Percentiles rank a stretch among this genome's conserved stretches.
Conservation (phyloP, 2,888 invertebrate species). For the Eristalinus sepulchralis region DNA sequence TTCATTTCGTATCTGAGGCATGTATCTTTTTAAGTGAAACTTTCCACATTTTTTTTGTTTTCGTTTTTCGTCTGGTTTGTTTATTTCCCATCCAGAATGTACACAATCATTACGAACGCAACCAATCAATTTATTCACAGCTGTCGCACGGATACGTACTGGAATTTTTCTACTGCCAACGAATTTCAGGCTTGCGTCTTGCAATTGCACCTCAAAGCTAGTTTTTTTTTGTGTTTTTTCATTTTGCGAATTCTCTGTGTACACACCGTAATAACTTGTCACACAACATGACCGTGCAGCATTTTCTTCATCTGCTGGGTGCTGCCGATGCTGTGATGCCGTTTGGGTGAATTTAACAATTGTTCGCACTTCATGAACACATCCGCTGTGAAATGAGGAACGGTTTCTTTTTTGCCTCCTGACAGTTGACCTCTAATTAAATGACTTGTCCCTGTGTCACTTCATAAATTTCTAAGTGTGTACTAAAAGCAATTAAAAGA, state of each 20-base stretch:
- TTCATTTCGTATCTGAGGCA: background rate
- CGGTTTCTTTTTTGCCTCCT: background rate
- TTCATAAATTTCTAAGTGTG: slow-evolving; percentile 30
- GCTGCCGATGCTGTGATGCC: too few relatives aligned
- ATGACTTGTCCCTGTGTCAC: slow-evolving; percentile 43
- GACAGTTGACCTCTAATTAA: slow-evolving; percentile 44
- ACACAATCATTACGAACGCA: slow-evolving; percentile 3
- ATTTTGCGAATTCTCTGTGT: background rate
- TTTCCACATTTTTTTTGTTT: slow-evolving; percentile 64
- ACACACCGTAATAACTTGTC: slow-evolving; percentile 62
- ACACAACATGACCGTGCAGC: slow-evolving; percentile 65
- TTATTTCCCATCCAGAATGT: slow-evolving; percentile 31
- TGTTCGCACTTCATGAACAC: background rate
- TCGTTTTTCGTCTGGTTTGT: too few relatives aligned
- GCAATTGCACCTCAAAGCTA: background rate
- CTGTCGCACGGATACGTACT: slow-evolving; percentile 61
- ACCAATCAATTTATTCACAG: slow-evolving; percentile 71
- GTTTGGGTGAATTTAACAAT: background rate
- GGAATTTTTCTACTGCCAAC: slow-evolving; percentile 62
- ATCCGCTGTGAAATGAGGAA: background rate
- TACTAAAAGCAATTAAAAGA: slow-evolving; percentile 56
- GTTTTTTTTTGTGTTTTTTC: slow-evolving; percentile 11
- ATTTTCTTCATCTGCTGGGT: slow-evolving; percentile 55
- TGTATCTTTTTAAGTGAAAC: slow-evolving; percentile 21
- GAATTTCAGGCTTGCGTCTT: slow-evolving; percentile 23